Evolutionary conservation across 2,113 vertebrate species (phyloP).

Genomic region (Psilopsiagon aymara): DNA sequence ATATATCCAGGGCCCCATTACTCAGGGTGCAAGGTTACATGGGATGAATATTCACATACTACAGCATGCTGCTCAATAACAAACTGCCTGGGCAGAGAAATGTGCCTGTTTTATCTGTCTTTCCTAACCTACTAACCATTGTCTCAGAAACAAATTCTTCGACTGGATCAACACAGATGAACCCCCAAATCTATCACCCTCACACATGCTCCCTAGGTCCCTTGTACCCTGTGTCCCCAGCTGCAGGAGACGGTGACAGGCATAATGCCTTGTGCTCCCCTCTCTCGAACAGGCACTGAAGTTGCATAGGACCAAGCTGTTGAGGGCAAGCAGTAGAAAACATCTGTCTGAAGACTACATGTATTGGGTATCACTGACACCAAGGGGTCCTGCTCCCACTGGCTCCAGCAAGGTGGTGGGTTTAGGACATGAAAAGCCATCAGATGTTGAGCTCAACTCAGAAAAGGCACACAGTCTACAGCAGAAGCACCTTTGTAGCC

Average conservation of each 20-base stretch:
- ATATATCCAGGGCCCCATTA: not conserved
- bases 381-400: rapidly evolving
- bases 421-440: not conserved
- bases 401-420: not conserved
- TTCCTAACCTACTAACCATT: not conserved
- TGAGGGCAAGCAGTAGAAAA: not conserved
- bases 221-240: rapidly evolving
- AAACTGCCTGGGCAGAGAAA: not conserved
- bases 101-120: rapidly evolving
- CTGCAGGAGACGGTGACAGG: not conserved
- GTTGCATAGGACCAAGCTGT: not conserved
- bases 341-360: not conserved
- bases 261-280: not conserved
- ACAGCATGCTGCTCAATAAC: not conserved
- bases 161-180: not conserved
- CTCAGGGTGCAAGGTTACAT: not conserved
- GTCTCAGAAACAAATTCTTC: not conserved
- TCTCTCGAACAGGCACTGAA: rapidly evolving
- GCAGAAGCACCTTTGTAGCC: not conserved
- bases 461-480: not conserved
- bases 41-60: not conserved
- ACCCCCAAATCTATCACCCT: not conserved
- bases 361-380: not conserved
- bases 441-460: not conserved
- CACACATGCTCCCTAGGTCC: not conserved